Base-by-base conservation (phyloP, 2,888 invertebrate genomes). In the Plebejus anna region DNA sequence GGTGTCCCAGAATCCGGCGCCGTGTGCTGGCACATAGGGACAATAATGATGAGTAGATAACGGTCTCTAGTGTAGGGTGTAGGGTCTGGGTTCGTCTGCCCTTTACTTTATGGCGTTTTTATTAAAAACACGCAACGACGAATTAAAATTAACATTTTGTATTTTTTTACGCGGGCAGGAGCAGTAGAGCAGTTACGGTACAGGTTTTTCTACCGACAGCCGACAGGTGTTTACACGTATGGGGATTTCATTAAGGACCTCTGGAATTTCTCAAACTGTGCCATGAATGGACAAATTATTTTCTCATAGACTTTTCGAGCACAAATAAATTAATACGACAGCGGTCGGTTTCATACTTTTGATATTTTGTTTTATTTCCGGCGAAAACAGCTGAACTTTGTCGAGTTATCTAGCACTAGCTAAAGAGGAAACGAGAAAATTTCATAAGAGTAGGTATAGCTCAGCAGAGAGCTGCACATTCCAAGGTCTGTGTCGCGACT, bases 201-300 rank as follows among this genome's bases (percentile, higher is more conserved):
- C 79, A 57, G 78, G 80, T 80, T 80, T 80, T 80, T 80, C 76
- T 77, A 22, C 22, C 22, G 22, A 22, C 22, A 22, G 22, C 76
- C 70, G 70, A 57, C 79, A 79, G 42, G 61, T 76, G 76, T 80
- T 76, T 80, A 78, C 76, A 79, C 80, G 77, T 80, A 76, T 79
- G 77, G 47, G 76, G 66, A 77, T 76, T 77, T 75, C 78, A 80
- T 80, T 79, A 72, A 72, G 76, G 78, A 70, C 75, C 9, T 57
- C 32, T 70, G 13, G 2, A 32, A 73, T 55, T 80, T 77, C 80
- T 79, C 78, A 80, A 80, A 80, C 76, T 78, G 36, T 70, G 28
- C 28, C 51, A 66, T 66, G 13, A 32, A 66, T 66, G 66, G 66
- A 16, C 2, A 4, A 66, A 13, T 66, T 28, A 36, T 22, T 32